Evolutionary conservation across 2,888 invertebrate genomes (phyloP), one percentile per base, ranked within the genome.

Genomic region (Panopea generosa): DNA sequence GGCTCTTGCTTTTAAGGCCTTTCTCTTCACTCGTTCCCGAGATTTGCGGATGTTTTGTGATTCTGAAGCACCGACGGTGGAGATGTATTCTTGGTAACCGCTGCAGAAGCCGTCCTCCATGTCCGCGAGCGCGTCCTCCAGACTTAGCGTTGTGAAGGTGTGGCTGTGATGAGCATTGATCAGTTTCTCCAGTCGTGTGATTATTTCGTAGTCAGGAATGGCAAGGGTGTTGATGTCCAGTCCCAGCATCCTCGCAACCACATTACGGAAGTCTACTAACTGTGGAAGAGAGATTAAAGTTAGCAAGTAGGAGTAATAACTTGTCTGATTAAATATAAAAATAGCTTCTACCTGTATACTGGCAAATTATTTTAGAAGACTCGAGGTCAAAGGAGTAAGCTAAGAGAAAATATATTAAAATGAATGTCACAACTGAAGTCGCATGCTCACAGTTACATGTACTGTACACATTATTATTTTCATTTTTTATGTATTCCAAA

Each of bases 171-270:
- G 92, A 16, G 92, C 90, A 43, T 91, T 88, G 69, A 93, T 91
- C 24, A 93, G 86, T 67, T 91, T 92, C 84, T 93, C 93, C 20
- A 93, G 85, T 3, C 93, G 90, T 3, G 91, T 86, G 62, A 93
- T 92, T 74, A 93, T 91, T 79, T 93, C 93, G 66, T 92, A 93
- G 82, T 93, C 92, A 2, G 93, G 92, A 9, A 93, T 90, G 11
- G 93, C 92, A 71, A 93, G 84, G 0, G 90, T 88, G 74, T 90
- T 90, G 56, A 92, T 89, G 68, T 93, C 92, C 26, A 93, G 84
- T 4, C 93, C 93, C 50, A 93, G 86, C 93, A 93, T 93, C 22
- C 93, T 86, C 0, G 92, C 88, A 2, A 93, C 86, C 26, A 93
- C 92, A 55, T 84, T 86, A 24, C 93, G 89, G 85, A 93, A 91